Conservation (phyloP, 2,113 vertebrate genomes). For the Geococcyx californianus region DNA sequence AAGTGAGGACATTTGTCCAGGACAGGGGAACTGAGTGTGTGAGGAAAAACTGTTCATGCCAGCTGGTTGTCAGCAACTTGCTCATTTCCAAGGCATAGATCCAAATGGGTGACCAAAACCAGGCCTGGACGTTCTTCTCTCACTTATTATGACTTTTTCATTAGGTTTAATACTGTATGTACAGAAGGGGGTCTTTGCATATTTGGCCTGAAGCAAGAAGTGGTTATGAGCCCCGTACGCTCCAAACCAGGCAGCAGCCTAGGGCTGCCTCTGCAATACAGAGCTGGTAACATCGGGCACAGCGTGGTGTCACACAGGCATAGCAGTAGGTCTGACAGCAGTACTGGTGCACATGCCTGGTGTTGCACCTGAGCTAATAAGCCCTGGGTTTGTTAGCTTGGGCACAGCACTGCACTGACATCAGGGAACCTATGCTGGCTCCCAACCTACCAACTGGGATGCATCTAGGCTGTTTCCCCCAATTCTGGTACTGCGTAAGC, state of each 20-base stretch:
- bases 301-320: background rate
- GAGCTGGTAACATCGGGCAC: background rate
- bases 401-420: background rate
- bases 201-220: background rate
- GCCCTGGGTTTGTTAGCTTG: constrained; percentile 12
- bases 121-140: background rate
- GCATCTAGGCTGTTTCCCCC: background rate
- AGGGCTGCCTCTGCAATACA: background rate
- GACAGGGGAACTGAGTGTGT: background rate
- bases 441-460: background rate
- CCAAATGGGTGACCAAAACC: background rate
- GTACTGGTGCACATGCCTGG: background rate
- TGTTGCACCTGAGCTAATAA: background rate
- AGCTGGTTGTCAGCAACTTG: background rate
- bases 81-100: background rate
- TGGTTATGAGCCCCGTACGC: background rate
- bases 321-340: background rate
- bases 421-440: background rate
- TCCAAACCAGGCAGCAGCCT: background rate
- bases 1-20: background rate
- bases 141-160: background rate
- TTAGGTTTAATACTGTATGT: background rate
- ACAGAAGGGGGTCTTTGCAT: background rate
- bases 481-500: background rate
- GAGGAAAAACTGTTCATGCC: background rate